A percentile compares a stretch with the other conserved stretches of the same genome.
Conservation (phyloP, 2,888 invertebrate species). For the Philhelius pedissequus region DNA sequence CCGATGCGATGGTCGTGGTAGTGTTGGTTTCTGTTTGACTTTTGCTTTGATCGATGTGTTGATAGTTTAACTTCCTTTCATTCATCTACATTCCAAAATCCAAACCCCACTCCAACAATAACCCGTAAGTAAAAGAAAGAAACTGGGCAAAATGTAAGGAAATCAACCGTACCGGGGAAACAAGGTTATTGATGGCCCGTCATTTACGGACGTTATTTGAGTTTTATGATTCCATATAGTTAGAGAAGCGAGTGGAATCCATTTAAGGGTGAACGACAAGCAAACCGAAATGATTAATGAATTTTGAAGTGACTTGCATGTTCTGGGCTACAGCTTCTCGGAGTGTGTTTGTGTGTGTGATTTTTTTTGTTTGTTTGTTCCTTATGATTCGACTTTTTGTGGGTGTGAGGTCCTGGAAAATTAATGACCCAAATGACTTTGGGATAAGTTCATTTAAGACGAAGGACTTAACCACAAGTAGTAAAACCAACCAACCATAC, state of each 20-base stretch:
- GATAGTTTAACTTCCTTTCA: slow-evolving; percentile 66
- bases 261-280: slow-evolving; percentile 64
- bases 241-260: slow-evolving; percentile 50
- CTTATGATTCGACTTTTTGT: not conserved
- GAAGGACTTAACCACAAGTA: slow-evolving; percentile 17
- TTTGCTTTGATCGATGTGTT: slow-evolving; percentile 68
- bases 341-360: not conserved
- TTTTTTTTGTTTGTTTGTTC: not conserved
- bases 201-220: slow-evolving; percentile 68
- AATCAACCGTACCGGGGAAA: slow-evolving; percentile 48
- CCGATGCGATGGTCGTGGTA: slow-evolving; percentile 14
- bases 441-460: slow-evolving; percentile 42
- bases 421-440: slow-evolving; percentile 67
- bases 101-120: not conserved
- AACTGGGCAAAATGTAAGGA: slow-evolving; percentile 36
- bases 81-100: slow-evolving; percentile 4
- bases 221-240: slow-evolving; percentile 67
- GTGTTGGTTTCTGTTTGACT: slow-evolving; percentile 63
- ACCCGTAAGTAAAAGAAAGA: not conserved
- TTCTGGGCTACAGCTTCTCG: slow-evolving; percentile 38
- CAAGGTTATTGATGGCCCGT: slow-evolving; percentile 67
- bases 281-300: slow-evolving; percentile 76
- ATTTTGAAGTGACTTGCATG: slow-evolving; percentile 78
- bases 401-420: slow-evolving; percentile 56
- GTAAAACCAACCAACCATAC: slow-evolving; percentile 1